A percentile compares a stretch with the other conserved stretches of the same genome.
Evolutionary conservation across 2,797 vertebrate genomes (phyloP).

Genomic region (Pseudochaenichthys georgianus): DNA sequence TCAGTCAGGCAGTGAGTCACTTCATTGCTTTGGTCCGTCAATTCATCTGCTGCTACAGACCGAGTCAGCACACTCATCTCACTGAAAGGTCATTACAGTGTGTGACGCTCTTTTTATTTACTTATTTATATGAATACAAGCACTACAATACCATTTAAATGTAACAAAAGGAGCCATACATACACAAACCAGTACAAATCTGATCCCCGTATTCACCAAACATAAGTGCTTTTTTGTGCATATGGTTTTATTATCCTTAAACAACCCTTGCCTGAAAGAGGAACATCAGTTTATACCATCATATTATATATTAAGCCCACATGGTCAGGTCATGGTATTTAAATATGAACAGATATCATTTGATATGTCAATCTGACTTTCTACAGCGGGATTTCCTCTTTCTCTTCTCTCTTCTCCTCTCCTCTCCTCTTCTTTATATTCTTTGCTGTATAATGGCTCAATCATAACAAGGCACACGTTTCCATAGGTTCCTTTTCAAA

Average conservation of each 20-base stretch:
- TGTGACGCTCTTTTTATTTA: neutral
- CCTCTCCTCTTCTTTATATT: neutral
- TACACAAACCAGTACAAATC: neutral
- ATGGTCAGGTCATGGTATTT: neutral
- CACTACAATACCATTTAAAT: neutral
- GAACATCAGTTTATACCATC: neutral
- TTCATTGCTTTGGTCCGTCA: conserved; percentile 49
- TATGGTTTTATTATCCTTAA: conserved; percentile 1
- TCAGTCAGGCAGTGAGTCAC: conserved; percentile 55
- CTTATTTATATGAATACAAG: neutral
- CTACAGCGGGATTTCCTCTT: neutral
- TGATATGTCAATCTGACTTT: neutral
- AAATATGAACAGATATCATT: neutral
- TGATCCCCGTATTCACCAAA: neutral
- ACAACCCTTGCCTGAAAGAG: conserved; percentile 1
- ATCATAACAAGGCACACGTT: too few relatives aligned
- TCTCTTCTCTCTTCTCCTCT: neutral
- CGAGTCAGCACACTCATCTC: conserved; percentile 5
- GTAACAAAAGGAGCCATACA: neutral
- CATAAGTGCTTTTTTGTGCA: neutral
- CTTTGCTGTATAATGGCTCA: too few relatives aligned
- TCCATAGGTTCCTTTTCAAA: too few relatives aligned
- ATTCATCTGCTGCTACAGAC: conserved; percentile 28
- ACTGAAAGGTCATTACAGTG: neutral
- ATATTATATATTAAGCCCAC: neutral